A percentile compares a stretch with the other conserved stretches of the same genome.
phyloP scores from a whole-genome alignment of 2,113 vertebrate species.

The Antigone vipio region DNA sequence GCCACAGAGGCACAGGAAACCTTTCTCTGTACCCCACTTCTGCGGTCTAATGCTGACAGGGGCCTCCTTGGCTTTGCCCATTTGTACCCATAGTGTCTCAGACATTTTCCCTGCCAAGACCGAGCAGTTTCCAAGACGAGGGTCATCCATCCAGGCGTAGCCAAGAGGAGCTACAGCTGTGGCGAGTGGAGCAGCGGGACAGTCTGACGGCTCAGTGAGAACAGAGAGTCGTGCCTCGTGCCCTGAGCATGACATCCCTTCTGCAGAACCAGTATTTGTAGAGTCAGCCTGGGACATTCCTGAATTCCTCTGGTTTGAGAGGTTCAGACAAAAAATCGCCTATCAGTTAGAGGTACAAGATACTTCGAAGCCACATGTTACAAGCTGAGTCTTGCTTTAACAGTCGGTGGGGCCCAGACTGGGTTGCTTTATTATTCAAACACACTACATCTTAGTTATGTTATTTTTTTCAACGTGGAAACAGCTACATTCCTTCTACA shows the following conservation, averaged over 20 bases:
- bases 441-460: neutral
- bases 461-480: constrained; percentile 39
- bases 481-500: neutral
- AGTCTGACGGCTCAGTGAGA: neutral
- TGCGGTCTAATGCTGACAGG: neutral
- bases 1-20: neutral
- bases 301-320: constrained; percentile 3
- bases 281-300: neutral
- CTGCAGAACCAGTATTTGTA: neutral
- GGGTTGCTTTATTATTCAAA: constrained; percentile 17
- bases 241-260: neutral
- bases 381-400: constrained; percentile 33
- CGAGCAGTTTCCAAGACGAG: neutral
- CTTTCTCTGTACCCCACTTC: neutral
- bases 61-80: neutral
- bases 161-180: neutral
- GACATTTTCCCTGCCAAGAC: neutral
- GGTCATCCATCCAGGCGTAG: neutral
- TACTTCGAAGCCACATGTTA: neutral
- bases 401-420: neutral
- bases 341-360: neutral
- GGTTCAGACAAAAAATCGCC: neutral
- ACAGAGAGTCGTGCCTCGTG: neutral
- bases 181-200: neutral
- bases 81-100: neutral